Percentiles rank a stretch among this genome's conserved stretches.
Conservation (phyloP, 2,888 invertebrate species). For the Tachina fera region DNA sequence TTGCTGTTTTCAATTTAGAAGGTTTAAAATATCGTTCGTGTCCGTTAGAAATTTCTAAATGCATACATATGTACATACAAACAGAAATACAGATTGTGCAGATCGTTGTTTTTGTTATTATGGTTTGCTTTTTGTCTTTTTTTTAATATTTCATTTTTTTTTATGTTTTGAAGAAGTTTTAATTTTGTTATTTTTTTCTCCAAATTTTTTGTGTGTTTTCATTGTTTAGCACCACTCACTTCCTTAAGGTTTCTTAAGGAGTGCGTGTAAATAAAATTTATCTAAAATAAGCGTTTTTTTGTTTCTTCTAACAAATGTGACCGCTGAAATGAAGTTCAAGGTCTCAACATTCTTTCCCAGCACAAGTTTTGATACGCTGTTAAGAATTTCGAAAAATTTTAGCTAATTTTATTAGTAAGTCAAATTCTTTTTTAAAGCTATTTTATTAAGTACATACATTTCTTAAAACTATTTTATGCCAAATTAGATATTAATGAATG, state of each 20-base stretch:
- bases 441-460: too few relatives aligned
- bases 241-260: slow-evolving; percentile 27
- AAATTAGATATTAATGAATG: too few relatives aligned
- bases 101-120: slow-evolving; percentile 7
- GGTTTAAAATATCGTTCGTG: slow-evolving; percentile 30
- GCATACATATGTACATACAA: too few relatives aligned
- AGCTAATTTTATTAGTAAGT: too few relatives aligned
- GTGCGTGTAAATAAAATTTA: background rate
- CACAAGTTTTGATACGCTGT: too few relatives aligned
- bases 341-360: too few relatives aligned
- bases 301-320: too few relatives aligned
- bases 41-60: slow-evolving; percentile 16
- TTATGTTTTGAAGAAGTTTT: slow-evolving; percentile 20
- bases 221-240: slow-evolving; percentile 13
- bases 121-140: slow-evolving; percentile 6
- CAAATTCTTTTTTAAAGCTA: too few relatives aligned
- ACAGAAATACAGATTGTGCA: background rate
- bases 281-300: background rate
- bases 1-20: slow-evolving; percentile 13
- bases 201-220: background rate
- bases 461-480: too few relatives aligned
- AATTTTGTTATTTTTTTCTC: background rate
- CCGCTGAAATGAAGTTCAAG: too few relatives aligned
- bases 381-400: too few relatives aligned
- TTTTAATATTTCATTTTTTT: background rate